Conservation (phyloP, 2,888 invertebrate genomes). For the Athrips mouffetella region DNA sequence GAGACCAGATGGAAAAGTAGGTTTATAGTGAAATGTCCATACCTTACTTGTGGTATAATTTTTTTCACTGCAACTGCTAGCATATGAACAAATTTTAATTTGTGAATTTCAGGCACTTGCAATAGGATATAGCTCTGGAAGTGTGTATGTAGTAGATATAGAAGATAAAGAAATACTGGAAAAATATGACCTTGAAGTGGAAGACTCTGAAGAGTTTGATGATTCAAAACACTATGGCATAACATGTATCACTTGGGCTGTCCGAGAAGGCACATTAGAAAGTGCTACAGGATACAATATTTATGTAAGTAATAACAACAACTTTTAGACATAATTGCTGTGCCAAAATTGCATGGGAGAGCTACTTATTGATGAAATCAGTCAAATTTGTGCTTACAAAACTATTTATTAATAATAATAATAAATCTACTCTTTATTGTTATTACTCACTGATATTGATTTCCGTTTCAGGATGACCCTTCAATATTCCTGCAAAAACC, state of each 20-base stretch:
- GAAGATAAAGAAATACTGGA: slow-evolving; percentile 91
- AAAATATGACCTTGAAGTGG: slow-evolving; percentile 67
- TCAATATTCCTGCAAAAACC: slow-evolving; percentile 78
- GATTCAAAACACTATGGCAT: slow-evolving; percentile 78
- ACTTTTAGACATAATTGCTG: neutral
- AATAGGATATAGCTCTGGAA: slow-evolving; percentile 83
- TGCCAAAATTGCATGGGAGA: too few relatives aligned
- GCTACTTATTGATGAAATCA: too few relatives aligned
- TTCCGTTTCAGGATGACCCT: slow-evolving; percentile 60
- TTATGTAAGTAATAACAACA: slow-evolving; percentile 64
- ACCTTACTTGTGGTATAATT: neutral
- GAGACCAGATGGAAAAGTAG: slow-evolving; percentile 96
- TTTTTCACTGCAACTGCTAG: too few relatives aligned
- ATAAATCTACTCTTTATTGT: neutral
- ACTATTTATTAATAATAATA: too few relatives aligned
- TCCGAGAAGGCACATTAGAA: slow-evolving; percentile 62
- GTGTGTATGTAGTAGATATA: slow-evolving; percentile 86
- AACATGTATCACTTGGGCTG: slow-evolving; percentile 86
- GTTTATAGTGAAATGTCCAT: too few relatives aligned
- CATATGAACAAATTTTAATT: neutral
- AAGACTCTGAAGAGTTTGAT: slow-evolving; percentile 65
- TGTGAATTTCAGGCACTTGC: slow-evolving; percentile 82
- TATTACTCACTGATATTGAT: neutral
- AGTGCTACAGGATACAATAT: slow-evolving; percentile 64
- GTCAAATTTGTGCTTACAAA: too few relatives aligned